These are phyloP conservation scores for Vesta saturnalis DNA, from an alignment of 2,888 invertebrate genomes.

Conservation along the genomic window DNA sequence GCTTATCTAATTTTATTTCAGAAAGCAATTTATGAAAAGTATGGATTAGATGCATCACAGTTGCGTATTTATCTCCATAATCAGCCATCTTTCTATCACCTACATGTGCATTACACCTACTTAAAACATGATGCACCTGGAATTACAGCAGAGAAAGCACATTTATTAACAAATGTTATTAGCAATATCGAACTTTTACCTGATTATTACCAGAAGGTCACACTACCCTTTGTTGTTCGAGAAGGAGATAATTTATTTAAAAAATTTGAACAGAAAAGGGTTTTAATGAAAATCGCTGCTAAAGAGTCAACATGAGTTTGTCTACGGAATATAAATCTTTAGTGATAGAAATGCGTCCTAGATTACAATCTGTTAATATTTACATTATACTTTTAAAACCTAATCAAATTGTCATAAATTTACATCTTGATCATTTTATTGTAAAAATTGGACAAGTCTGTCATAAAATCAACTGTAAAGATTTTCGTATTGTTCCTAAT, in stretches of 20 bases:
- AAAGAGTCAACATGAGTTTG: conserved; percentile 40
- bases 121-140: conserved; percentile 84
- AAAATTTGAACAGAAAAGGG: conserved; percentile 69
- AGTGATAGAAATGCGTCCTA: conserved; percentile 69
- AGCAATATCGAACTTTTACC: conserved; percentile 84
- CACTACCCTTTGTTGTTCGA: conserved; percentile 81
- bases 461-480: conserved; percentile 43
- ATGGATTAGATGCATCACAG: conserved; percentile 74
- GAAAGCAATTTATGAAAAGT: conserved; percentile 81
- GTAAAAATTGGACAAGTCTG: conserved; percentile 40
- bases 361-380: conserved; percentile 70
- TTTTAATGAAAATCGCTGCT: conserved; percentile 58
- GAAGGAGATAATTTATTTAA: conserved; percentile 80
- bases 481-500: conserved; percentile 49
- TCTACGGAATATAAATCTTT: conserved; percentile 60
- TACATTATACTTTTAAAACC: conserved; percentile 62
- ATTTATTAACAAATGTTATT: conserved; percentile 88
- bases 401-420: conserved; percentile 49
- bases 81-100: conserved; percentile 96
- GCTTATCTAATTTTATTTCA: conserved; percentile 57
- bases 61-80: conserved; percentile 92
- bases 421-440: conserved; percentile 47
- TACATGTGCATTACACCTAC: conserved; percentile 93
- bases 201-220: conserved; percentile 85
- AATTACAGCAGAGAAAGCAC: conserved; percentile 85